Conservation (phyloP, 2,888 invertebrate species). For the Drosophila setosimentum region DNA sequence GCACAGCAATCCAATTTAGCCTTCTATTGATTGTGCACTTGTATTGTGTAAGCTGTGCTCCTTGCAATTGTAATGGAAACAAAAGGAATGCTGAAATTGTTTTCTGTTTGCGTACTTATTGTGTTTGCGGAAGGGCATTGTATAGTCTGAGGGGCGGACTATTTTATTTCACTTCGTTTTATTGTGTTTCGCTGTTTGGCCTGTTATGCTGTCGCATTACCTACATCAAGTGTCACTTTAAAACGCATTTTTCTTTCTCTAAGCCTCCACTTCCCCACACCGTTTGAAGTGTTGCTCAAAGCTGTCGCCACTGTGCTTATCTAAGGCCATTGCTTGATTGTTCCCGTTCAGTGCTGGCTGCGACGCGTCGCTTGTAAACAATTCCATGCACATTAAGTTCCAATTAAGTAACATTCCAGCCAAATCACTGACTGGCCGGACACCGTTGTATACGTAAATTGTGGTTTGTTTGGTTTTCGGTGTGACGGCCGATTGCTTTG, state of each 20-base stretch:
- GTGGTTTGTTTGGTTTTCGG: conserved; percentile 46
- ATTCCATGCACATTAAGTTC: conserved; percentile 78
- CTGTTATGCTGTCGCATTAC: conserved; percentile 77
- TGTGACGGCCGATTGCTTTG: conserved; percentile 70
- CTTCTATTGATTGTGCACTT: conserved; percentile 5
- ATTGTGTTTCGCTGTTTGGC: conserved; percentile 47
- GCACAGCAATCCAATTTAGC: not conserved
- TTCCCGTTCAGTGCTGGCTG: conserved; percentile 9
- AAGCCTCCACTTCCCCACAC: conserved; percentile 5
- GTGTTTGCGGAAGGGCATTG: conserved; percentile 36
- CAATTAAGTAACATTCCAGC: conserved; percentile 75
- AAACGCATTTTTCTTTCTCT: conserved; percentile 75
- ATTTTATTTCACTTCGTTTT: conserved; percentile 49
- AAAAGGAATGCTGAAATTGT: not conserved
- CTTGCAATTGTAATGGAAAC: not conserved
- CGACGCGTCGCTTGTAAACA: conserved; percentile 64
- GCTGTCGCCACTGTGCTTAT: conserved; percentile 69
- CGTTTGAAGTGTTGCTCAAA: conserved; percentile 67
- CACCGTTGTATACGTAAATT: conserved; percentile 37
- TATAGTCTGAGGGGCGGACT: conserved; percentile 15
- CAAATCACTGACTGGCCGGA: conserved; percentile 52
- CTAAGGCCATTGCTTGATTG: conserved; percentile 36
- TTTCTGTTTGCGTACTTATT: not conserved
- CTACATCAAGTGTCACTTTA: conserved; percentile 80
- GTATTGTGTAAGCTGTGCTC: not conserved